Evolutionary conservation across 2,113 vertebrate species (phyloP).

Genomic region (Trichomycterus rosablanca): DNA sequence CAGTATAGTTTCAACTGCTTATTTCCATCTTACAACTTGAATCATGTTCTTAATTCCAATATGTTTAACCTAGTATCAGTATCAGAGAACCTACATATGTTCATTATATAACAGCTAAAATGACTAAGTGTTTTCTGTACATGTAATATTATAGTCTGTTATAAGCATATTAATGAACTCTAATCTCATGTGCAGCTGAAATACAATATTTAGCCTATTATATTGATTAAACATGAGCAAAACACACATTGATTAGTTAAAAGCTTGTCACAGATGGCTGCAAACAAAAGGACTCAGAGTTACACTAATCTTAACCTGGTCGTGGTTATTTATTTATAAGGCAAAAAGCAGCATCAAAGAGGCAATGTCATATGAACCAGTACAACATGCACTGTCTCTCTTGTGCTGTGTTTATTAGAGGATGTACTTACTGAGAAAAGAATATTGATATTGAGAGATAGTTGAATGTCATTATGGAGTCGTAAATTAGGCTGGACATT

Average conservation of each 20-base stretch:
- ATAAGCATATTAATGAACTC: conserved; percentile 21
- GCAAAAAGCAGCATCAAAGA: conserved; percentile 20
- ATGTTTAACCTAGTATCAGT: no score
- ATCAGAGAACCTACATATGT: no score
- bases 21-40: no score
- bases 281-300: conserved; percentile 20
- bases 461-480: no score
- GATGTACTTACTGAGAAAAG: conserved; percentile 3
- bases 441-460: no score
- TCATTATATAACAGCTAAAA: no score
- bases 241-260: conserved; percentile 46
- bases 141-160: not conserved
- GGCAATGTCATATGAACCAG: conserved; percentile 3
- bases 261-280: conserved; percentile 31
- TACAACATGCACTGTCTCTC: not conserved
- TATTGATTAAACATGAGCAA: conserved; percentile 41
- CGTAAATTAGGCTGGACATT: no score
- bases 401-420: not conserved
- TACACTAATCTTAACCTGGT: conserved; percentile 15
- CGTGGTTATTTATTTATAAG: conserved; percentile 5
- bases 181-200: conserved; percentile 37
- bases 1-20: no score
- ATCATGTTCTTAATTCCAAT: no score
- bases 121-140: no score
- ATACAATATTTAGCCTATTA: conserved; percentile 39